A percentile compares a stretch with the other conserved stretches of the same genome.
These are phyloP conservation scores for Tauraco hartlaubi DNA, from an alignment of 2,797 vertebrate species.

Conservation along the genomic window DNA sequence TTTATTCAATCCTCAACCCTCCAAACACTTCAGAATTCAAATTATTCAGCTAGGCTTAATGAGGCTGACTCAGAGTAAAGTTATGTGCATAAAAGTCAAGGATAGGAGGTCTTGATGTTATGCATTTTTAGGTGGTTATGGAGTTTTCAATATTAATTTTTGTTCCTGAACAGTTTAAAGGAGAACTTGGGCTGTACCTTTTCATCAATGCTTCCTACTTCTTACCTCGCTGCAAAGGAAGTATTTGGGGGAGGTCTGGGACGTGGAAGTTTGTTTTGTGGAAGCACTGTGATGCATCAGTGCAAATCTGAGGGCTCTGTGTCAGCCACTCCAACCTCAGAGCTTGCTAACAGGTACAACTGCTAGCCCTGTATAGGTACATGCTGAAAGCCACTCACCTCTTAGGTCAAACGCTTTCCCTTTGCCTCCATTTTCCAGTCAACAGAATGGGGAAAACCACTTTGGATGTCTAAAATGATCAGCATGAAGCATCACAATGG, in stretches of 20 bases:
- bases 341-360: neutral
- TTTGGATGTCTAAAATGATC: neutral
- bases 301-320: neutral
- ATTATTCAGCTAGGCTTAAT: slow-evolving; percentile 56
- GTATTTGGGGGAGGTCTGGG: neutral
- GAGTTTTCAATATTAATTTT: slow-evolving; percentile 45
- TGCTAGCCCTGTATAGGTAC: neutral
- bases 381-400: neutral
- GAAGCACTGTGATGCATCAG: neutral
- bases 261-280: neutral
- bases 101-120: neutral
- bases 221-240: neutral
- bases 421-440: neutral
- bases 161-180: neutral
- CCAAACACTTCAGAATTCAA: slow-evolving; percentile 25
- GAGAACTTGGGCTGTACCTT: neutral
- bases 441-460: neutral
- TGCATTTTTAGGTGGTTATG: slow-evolving; percentile 1
- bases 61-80: slow-evolving; percentile 19
- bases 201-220: neutral
- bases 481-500: neutral
- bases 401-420: neutral
- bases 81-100: slow-evolving; percentile 42
- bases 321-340: neutral
- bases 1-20: slow-evolving; percentile 49